Conservation (phyloP, 92 coral and sea anemone genomes). For the Anthopleura xanthogrammica region DNA sequence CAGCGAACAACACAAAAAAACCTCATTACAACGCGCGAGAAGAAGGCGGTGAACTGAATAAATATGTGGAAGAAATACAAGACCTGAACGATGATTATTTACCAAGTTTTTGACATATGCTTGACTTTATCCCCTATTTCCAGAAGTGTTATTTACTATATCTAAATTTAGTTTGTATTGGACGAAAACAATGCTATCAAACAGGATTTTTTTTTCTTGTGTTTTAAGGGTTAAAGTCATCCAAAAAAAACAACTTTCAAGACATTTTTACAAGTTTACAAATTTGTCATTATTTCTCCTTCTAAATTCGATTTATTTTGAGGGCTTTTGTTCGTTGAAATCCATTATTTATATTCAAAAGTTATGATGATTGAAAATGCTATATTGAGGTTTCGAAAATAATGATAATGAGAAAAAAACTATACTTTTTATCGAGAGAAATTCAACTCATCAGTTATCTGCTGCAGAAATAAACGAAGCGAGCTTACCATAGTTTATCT, state of each 20-base stretch:
- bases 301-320: no score
- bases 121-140: neutral
- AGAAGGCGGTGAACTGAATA: neutral
- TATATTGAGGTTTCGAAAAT: no score
- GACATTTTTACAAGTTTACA: neutral
- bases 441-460: neutral
- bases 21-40: neutral
- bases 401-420: no score
- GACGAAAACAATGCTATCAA: neutral
- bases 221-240: no score
- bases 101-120: neutral
- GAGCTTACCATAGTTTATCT: neutral
- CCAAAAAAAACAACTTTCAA: neutral
- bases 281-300: no score
- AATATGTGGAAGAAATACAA: neutral
- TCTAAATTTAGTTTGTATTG: neutral
- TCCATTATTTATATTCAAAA: no score
- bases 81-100: neutral
- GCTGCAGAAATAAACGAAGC: neutral
- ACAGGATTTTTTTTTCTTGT: neutral
- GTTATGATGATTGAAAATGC: no score
- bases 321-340: no score
- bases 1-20: neutral
- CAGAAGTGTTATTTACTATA: neutral
- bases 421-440: no score